These are phyloP conservation scores for Crenuchus spilurus DNA, from an alignment of 2,797 vertebrate species.

Conservation along the genomic window DNA sequence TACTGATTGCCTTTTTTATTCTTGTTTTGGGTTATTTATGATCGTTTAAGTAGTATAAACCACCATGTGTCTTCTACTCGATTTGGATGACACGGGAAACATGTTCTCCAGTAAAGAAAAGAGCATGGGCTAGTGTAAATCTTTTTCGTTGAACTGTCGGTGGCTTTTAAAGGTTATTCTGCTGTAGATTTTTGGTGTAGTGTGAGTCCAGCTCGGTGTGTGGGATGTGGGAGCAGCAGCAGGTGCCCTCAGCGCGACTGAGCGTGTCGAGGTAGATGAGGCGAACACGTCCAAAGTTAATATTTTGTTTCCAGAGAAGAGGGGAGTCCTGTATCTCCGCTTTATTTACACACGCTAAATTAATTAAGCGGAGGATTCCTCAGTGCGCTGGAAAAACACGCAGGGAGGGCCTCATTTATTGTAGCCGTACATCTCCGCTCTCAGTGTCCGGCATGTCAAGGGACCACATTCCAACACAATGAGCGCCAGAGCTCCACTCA, in stretches of 20 bases:
- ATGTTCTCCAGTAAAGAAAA: too few species aligned
- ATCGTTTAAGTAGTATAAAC: too few species aligned
- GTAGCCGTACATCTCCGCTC: slow-evolving; percentile 67
- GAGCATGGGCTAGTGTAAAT: too few species aligned
- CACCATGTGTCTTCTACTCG: too few species aligned
- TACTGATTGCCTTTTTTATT: too few species aligned
- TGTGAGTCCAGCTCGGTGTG: slow-evolving; percentile 31
- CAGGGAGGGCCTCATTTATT: slow-evolving; percentile 75
- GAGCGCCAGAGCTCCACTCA: slow-evolving; percentile 57
- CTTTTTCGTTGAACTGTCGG: too few species aligned
- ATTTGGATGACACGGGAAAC: too few species aligned
- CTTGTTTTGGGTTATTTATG: too few species aligned
- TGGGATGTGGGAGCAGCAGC: slow-evolving; percentile 59
- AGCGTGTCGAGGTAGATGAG: slow-evolving; percentile 63
- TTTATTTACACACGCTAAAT: slow-evolving; percentile 84
- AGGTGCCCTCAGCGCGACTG: slow-evolving; percentile 75
- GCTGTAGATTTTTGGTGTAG: too few species aligned
- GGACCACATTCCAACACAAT: slow-evolving; percentile 68
- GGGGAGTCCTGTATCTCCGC: slow-evolving; percentile 75
- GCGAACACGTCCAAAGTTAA: slow-evolving; percentile 81
- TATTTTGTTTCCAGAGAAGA: slow-evolving; percentile 80
- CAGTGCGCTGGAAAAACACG: slow-evolving; percentile 77
- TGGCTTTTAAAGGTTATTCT: too few species aligned
- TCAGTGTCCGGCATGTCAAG: slow-evolving; percentile 57
- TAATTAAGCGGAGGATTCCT: slow-evolving; percentile 82